A percentile compares a stretch with the other conserved stretches of the same genome.
Evolutionary conservation across 2,888 invertebrate genomes (phyloP).

Genomic region (Agrochola macilenta): DNA sequence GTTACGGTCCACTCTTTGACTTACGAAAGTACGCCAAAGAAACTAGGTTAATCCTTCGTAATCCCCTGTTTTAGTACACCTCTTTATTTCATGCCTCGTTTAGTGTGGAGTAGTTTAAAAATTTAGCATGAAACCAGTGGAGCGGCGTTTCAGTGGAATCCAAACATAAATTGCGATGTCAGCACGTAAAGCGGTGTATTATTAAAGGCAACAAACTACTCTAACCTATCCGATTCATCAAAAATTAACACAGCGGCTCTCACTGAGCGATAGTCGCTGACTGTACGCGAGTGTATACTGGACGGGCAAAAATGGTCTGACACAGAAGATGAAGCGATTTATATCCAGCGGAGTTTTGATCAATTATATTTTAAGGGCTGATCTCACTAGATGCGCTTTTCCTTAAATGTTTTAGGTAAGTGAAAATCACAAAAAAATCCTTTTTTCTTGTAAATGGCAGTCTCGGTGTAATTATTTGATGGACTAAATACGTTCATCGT

Average conservation of each 20-base stretch:
- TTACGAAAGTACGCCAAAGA: constrained; percentile 56
- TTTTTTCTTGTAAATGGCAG: neutral
- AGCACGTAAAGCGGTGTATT: constrained; percentile 68
- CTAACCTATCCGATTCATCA: constrained; percentile 76
- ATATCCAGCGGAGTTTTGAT: neutral
- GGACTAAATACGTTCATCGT: neutral
- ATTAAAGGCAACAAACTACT: constrained; percentile 74
- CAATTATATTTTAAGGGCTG: neutral
- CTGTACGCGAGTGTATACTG: constrained; percentile 63
- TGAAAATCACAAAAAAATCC: neutral
- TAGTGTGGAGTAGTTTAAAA: constrained; percentile 60
- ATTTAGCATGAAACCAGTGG: constrained; percentile 45
- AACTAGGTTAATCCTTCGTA: constrained; percentile 68
- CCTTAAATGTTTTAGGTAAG: neutral
- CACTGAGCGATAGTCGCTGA: constrained; percentile 66
- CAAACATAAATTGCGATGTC: constrained; percentile 68
- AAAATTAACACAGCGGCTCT: constrained; percentile 77
- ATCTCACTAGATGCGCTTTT: neutral
- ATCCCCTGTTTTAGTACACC: constrained; percentile 61
- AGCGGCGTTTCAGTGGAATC: constrained; percentile 34
- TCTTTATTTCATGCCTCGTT: constrained; percentile 59
- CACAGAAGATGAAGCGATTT: constrained; percentile 36
- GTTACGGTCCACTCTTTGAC: constrained; percentile 65
- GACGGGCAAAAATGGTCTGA: constrained; percentile 23
- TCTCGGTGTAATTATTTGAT: neutral